Evolutionary conservation across 2,797 vertebrate species (phyloP).

Genomic region (Peromyscus attwateri): DNA sequence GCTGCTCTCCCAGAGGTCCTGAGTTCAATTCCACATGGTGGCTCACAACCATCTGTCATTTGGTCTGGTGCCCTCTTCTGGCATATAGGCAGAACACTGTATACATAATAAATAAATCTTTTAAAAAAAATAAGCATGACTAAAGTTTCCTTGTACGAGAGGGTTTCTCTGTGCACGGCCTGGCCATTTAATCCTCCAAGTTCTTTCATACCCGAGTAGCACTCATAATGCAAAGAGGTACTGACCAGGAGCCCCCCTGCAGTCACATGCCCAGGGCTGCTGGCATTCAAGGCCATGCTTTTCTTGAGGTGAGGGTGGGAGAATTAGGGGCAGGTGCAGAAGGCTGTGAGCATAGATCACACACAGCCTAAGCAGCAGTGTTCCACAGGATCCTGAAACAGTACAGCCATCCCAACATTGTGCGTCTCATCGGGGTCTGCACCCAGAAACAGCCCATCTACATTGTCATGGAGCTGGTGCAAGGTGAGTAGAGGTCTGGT

Average conservation of each 20-base stretch:
- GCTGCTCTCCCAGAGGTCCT: too few relatives aligned
- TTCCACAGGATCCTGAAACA: slow-evolving; percentile 95
- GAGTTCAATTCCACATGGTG: too few relatives aligned
- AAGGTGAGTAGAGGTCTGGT: slow-evolving; percentile 88
- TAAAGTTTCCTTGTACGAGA: fast-evolving
- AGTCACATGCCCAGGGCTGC: neutral
- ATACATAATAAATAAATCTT: too few relatives aligned
- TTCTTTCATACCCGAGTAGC: neutral
- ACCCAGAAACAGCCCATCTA: slow-evolving; percentile 98
- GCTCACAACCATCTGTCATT: too few relatives aligned
- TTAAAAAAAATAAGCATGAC: neutral
- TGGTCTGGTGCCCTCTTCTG: too few relatives aligned
- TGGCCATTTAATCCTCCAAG: fast-evolving
- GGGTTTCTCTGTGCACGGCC: fast-evolving
- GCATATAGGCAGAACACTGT: too few relatives aligned
- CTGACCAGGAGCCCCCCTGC: fast-evolving
- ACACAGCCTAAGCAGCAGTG: fast-evolving
- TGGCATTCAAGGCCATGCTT: neutral
- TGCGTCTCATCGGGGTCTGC: slow-evolving; percentile 96
- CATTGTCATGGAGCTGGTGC: slow-evolving; percentile 98
- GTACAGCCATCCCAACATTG: slow-evolving; percentile 97
- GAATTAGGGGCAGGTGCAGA: neutral
- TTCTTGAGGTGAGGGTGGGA: neutral
- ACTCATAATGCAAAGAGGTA: neutral
- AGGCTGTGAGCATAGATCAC: fast-evolving